Conservation (phyloP, 2,797 vertebrate species). For the Cyprinella venusta region DNA sequence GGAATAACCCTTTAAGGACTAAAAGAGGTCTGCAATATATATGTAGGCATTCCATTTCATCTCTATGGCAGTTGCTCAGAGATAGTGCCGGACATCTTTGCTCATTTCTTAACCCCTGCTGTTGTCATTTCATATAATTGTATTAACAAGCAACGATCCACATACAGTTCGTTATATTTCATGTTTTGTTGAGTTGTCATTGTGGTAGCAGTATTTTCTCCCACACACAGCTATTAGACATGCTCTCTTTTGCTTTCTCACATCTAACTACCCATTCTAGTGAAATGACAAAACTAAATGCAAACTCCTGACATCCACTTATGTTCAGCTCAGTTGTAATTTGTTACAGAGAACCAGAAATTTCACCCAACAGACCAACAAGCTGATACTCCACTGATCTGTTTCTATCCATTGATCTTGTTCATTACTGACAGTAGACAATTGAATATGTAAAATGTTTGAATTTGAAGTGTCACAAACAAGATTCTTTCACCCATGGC, state of each 20-base stretch:
- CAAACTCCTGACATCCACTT: not conserved
- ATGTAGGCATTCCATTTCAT: too few species aligned
- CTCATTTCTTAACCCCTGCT: too few species aligned
- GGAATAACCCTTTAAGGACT: too few species aligned
- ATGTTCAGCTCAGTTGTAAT: constrained; percentile 4
- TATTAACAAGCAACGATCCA: not conserved
- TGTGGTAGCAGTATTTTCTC: not conserved
- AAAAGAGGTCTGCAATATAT: too few species aligned
- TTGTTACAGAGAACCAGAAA: not conserved
- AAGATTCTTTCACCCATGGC: not conserved
- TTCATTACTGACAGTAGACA: not conserved
- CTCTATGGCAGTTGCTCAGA: not conserved
- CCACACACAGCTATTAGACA: constrained; percentile 21
- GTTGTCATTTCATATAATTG: too few species aligned
- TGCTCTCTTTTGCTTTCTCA: constrained; percentile 17
- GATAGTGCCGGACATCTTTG: not conserved
- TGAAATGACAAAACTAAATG: not conserved
- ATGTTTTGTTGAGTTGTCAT: constrained; percentile 22
- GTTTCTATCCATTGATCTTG: not conserved
- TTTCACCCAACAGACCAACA: not conserved
- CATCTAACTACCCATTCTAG: not conserved
- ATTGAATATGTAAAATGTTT: not conserved
- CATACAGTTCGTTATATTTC: not conserved
- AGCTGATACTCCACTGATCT: not conserved
- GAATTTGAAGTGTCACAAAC: not conserved